Conservation (phyloP, 2,113 vertebrate genomes). For the Leucosticte australis region DNA sequence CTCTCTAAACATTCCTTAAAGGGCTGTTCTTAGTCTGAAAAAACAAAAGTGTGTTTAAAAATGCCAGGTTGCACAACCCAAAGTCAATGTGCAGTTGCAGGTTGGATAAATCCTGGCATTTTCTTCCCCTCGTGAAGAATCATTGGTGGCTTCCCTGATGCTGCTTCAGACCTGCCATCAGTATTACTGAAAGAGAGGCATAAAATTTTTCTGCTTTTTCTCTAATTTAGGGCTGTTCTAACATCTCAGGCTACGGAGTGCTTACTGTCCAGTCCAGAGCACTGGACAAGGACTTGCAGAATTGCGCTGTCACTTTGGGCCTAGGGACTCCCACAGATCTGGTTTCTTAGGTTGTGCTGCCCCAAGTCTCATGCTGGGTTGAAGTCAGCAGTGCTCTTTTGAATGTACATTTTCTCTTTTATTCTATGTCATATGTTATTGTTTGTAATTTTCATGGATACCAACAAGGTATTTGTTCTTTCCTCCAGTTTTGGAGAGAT, state of each 20-base stretch:
- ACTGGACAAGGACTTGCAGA: neutral
- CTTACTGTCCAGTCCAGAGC: neutral
- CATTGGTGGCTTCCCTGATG: neutral
- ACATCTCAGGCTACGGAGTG: neutral
- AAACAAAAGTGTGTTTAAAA: neutral
- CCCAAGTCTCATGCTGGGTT: neutral
- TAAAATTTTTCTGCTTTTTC: neutral
- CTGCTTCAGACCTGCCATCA: neutral
- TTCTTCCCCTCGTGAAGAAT: neutral
- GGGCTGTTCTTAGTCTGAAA: neutral
- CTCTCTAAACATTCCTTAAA: neutral
- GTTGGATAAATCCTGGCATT: neutral
- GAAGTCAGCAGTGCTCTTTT: neutral
- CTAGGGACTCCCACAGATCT: neutral
- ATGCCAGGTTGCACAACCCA: neutral
- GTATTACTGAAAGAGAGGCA: neutral
- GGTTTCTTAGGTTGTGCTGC: neutral
- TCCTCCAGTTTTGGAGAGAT: slow-evolving; percentile 27
- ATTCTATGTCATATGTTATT: neutral
- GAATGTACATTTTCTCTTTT: neutral
- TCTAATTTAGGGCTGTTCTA: neutral
- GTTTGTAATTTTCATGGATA: neutral
- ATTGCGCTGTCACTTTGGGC: neutral
- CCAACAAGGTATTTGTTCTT: neutral
- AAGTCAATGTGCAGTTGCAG: neutral